These are phyloP conservation scores for Sebastolobus alascanus DNA, from an alignment of 2,797 vertebrate species.

Conservation along the genomic window DNA sequence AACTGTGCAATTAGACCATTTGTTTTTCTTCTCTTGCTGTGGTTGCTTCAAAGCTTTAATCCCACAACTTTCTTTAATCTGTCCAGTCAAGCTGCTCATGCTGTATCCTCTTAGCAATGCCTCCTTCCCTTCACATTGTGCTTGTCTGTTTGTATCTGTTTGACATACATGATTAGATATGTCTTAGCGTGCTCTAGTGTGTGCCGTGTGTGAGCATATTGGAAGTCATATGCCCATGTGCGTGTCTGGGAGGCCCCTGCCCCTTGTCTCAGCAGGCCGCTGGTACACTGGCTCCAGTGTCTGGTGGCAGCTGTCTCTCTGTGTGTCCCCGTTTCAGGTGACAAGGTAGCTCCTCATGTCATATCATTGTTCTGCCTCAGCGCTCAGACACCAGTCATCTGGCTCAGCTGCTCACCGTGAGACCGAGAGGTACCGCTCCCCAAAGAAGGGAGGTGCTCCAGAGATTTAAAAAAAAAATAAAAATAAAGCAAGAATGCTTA, in stretches of 20 bases:
- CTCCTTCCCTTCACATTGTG: not conserved
- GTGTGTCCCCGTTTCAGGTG: slow-evolving; percentile 59
- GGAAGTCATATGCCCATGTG: slow-evolving; percentile 24
- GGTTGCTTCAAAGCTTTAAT: not conserved
- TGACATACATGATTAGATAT: slow-evolving; percentile 35
- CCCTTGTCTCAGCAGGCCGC: slow-evolving; percentile 34
- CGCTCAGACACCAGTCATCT: slow-evolving; percentile 48
- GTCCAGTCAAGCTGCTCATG: not conserved
- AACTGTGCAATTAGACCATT: not conserved
- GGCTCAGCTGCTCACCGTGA: slow-evolving; percentile 43
- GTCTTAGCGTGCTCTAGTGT: slow-evolving; percentile 12
- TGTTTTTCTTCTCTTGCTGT: not conserved
- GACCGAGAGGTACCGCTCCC: slow-evolving; percentile 29
- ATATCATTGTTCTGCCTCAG: slow-evolving; percentile 61
- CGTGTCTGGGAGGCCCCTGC: slow-evolving; percentile 11
- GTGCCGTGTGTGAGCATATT: not conserved
- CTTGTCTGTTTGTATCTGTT: slow-evolving; percentile 7
- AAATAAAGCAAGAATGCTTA: slow-evolving; percentile 33
- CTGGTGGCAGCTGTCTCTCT: slow-evolving; percentile 72
- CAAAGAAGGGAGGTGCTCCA: slow-evolving; percentile 33
- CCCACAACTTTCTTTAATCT: slow-evolving; percentile 3
- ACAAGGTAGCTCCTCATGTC: slow-evolving; percentile 58
- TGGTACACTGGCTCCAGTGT: slow-evolving; percentile 37
- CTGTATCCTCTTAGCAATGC: slow-evolving; percentile 13
- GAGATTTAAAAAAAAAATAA: slow-evolving; percentile 20